Evolutionary conservation across 2,113 vertebrate species (phyloP), one percentile per base, ranked within the genome.

Genomic region (Phycodurus eques): DNA sequence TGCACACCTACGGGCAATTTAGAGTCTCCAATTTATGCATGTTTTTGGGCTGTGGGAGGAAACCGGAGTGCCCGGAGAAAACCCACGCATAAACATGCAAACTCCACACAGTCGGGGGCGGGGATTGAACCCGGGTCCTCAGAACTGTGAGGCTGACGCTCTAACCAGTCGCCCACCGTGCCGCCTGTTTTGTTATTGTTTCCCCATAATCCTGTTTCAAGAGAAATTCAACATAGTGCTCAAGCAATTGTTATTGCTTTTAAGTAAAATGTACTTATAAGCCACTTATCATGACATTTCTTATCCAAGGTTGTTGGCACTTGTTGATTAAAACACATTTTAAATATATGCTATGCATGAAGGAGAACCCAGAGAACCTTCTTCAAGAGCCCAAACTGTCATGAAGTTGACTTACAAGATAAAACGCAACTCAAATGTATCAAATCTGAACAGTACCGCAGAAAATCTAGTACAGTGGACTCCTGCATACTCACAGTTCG

Each of bases 181-280:
- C n/a, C n/a, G n/a, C n/a, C n/a, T 53, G 19, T 68, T 64, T 74
- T 60, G 47, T 71, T 47, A 66, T 73, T 43, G 47, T 6, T 19
- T 66, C 11, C 83, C 11, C 2, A 13, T 17, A 5, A 7, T 61
- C 31, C 31, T 35, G 22, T 31, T 59, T 13, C 5, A 15, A 59
- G n/a, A 59, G 10, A 8, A 35, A 19, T 17, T 19, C 19, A 15
- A 19, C 14, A 6, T 2, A 53, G 14, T 53, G 4, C 4, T 53
- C 15, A 15, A 53, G 17, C 49, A 53, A 53, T 19, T 12, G 6
- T 53, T 47, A 13, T 19, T 53, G 15, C 17, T 53, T 53, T 53
- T 2, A 17, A 20, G 17, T 51, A 51, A 51, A 51, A 51, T 51
- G 5, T 51, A 51, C 6, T 8, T 53, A 5, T 20, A 20, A 53